Conservation (phyloP, 2,888 invertebrate genomes). For the Galerucella pusilla region DNA sequence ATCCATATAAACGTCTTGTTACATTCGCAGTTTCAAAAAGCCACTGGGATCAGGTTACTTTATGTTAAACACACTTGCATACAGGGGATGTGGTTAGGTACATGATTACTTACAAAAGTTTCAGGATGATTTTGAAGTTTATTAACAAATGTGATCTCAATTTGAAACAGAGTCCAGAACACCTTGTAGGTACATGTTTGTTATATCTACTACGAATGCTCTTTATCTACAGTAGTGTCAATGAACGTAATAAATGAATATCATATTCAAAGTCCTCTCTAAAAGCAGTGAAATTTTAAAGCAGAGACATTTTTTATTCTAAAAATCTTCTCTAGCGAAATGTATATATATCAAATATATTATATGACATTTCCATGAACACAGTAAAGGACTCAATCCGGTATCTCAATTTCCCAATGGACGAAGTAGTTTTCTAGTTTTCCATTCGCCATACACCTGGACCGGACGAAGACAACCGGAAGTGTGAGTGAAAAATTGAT, state of each 20-base stretch:
- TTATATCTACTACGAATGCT: too few species aligned
- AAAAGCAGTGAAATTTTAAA: too few species aligned
- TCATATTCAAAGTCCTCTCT: too few species aligned
- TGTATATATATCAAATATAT: background rate
- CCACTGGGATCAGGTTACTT: slow-evolving; percentile 46
- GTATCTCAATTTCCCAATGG: slow-evolving; percentile 52
- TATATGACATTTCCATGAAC: background rate
- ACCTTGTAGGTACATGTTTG: too few species aligned
- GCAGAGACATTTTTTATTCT: too few species aligned
- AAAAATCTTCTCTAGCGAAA: too few species aligned
- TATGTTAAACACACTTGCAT: slow-evolving; percentile 3
- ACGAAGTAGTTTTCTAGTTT: slow-evolving; percentile 50
- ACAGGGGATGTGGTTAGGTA: background rate
- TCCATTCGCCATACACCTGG: slow-evolving; percentile 48
- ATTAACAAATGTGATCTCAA: too few species aligned
- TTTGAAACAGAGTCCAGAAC: too few species aligned
- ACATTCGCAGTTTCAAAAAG: slow-evolving; percentile 50
- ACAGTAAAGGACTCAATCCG: slow-evolving; percentile 50
- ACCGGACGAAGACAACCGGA: slow-evolving; percentile 46
- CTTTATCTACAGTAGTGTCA: too few species aligned
- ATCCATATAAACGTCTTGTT: slow-evolving; percentile 61
- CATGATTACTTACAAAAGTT: background rate
- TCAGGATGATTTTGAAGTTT: background rate
- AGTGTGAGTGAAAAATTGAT: slow-evolving; percentile 41
- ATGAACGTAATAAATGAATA: too few species aligned